Evolutionary conservation across 2,113 vertebrate genomes (phyloP).

Genomic region (Procapra przewalskii): DNA sequence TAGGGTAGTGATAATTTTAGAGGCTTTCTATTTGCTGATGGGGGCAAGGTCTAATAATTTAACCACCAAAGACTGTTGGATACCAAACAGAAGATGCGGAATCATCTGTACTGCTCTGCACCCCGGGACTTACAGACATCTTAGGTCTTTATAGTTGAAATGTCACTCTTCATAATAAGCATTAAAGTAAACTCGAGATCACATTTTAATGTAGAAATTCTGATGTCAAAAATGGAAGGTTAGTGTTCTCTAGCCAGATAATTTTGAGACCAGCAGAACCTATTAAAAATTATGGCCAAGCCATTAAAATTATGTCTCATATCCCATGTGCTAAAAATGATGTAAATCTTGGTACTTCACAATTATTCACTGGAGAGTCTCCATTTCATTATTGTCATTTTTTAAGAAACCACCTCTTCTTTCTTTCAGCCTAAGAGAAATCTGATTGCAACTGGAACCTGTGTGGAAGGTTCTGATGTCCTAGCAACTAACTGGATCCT

Average conservation of each 20-base stretch:
- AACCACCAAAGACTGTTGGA: not conserved
- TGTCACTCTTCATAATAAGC: conserved; percentile 16
- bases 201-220: conserved; percentile 40
- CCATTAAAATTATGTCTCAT: conserved; percentile 56
- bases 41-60: not conserved
- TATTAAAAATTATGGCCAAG: conserved; percentile 56
- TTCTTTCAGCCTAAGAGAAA: conserved; percentile 57
- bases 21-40: not conserved
- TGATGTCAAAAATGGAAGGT: conserved; percentile 39
- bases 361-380: not conserved
- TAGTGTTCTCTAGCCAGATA: conserved; percentile 40
- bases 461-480: conserved; percentile 57
- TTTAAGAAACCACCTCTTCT: not conserved
- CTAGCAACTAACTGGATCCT: conserved; percentile 71
- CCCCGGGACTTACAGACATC: not conserved
- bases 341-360: conserved; percentile 36
- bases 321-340: not conserved
- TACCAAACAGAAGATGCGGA: not conserved
- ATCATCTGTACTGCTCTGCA: not conserved
- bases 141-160: not conserved
- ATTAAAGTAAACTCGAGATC: conserved; percentile 41
- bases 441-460: conserved; percentile 62
- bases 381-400: not conserved
- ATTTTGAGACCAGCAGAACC: conserved; percentile 21
- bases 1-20: not conserved